A percentile compares a stretch with the other conserved stretches of the same genome.
phyloP scores from a whole-genome alignment of 2,113 vertebrate species.

The Brienomyrus longianalis region DNA sequence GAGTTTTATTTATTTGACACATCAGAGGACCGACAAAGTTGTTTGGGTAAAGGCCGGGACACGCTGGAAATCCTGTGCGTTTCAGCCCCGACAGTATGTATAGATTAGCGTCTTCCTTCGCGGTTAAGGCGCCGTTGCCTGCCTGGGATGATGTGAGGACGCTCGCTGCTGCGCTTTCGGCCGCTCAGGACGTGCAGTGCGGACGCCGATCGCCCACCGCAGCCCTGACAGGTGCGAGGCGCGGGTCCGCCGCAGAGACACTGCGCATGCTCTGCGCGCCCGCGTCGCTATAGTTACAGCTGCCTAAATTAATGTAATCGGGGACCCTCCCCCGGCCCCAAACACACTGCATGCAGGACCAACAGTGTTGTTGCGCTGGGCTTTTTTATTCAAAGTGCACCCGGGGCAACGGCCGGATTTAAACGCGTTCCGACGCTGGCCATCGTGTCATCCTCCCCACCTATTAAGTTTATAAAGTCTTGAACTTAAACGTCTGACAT shows the following conservation, averaged over 20 bases:
- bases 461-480: not conserved
- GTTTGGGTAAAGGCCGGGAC: not conserved
- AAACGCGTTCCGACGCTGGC: not conserved
- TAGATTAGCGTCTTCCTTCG: not conserved
- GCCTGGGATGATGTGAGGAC: not conserved
- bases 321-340: not conserved
- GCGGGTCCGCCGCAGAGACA: not conserved
- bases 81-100: not conserved
- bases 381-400: not conserved
- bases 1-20: not conserved
- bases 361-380: not conserved
- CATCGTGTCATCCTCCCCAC: not conserved
- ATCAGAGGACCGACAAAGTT: not conserved
- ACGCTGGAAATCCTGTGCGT: not conserved
- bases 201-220: not conserved
- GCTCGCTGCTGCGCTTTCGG: too few species aligned
- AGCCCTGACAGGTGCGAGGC: not conserved
- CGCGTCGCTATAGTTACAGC: not conserved
- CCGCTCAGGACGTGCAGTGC: too few species aligned
- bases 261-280: not conserved
- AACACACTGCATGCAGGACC: not conserved
- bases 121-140: not conserved
- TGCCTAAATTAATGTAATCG: not conserved
- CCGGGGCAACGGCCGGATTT: too few species aligned
- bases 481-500: not conserved